Base-by-base conservation (phyloP, 2,113 vertebrate species). In the Coptodon rendalli region DNA sequence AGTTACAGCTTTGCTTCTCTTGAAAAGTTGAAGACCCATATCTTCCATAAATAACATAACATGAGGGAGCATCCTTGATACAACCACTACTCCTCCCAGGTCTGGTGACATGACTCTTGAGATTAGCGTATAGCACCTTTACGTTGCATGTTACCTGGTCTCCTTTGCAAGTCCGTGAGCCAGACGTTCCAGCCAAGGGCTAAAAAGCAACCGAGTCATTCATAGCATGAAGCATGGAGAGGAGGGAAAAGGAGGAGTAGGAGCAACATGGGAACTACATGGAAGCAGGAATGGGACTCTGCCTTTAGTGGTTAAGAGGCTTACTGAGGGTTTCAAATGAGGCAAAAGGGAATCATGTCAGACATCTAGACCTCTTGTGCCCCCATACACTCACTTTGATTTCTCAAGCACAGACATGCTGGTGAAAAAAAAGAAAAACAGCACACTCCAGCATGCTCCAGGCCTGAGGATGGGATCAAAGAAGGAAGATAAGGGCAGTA, bases 321-420 rank as follows among this genome's bases (percentile, higher is more conserved):
- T 93, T 76, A 84, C 56, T 81, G 80, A 86, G 71, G 84, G 79
- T 87, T 90, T 76, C 89, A 89, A 68, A 92, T 87, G 89, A 92
- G 88, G 86, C 87, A 82, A 85, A 17, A 59, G 81, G 89, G 92
- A 90, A 40, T 9, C 3, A 48, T 73, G 88, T 89, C 85, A 85
- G 88, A 92, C 90, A 87, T 81, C 76, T 59, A 6, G 61, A 83
- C 57, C 40, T 61, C 68, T 53, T 0, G 34, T 92, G 83, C 82
- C 81, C 86, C 87, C 56, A 78, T 54, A 81, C 34, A 38, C 85
- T 63, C 3, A 8, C 89, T 91, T 87, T 94, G 89, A 93, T 91
- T 84, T 86, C 61, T 57, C 38, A 12, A 50, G 45, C 43, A 13
- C 27, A 52, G 73, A 73, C 59, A 82, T 29, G 36, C 53, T 73